phyloP scores from a whole-genome alignment of 2,113 vertebrate genomes.

The Zeus faber region DNA sequence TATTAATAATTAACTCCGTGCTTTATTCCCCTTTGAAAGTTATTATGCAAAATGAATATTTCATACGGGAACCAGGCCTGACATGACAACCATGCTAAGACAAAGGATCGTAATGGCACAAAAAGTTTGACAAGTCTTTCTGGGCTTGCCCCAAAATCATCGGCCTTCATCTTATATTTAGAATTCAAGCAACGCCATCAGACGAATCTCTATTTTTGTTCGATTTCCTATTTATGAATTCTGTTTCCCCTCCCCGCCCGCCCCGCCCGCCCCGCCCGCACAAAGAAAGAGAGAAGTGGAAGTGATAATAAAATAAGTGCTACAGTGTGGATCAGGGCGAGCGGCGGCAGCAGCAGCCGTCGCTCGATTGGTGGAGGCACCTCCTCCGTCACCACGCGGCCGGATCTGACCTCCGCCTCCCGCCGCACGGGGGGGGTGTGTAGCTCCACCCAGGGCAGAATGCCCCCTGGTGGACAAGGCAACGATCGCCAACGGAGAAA shows the following conservation, averaged over 20 bases:
- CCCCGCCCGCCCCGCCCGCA: too few species aligned
- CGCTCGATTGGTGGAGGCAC: too few species aligned
- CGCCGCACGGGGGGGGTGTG: too few species aligned
- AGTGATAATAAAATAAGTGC: constrained; percentile 15
- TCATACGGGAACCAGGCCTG: constrained; percentile 72
- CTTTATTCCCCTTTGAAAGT: constrained; percentile 79
- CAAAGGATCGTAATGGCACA: constrained; percentile 74
- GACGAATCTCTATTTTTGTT: constrained; percentile 66
- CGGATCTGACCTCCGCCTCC: too few species aligned
- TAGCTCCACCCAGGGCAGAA: too few species aligned
- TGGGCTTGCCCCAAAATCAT: constrained; percentile 65
- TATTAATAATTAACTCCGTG: constrained; percentile 78
- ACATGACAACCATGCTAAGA: constrained; percentile 75
- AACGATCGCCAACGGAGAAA: too few species aligned
- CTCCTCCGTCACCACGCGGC: too few species aligned
- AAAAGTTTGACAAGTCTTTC: constrained; percentile 75
- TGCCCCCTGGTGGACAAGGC: too few species aligned
- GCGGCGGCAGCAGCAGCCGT: constrained; percentile 10
- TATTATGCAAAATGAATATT: constrained; percentile 82
- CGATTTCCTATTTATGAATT: constrained; percentile 60
- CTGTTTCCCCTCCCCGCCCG: constrained; percentile 48
- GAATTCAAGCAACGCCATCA: constrained; percentile 59
- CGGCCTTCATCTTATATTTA: constrained; percentile 71
- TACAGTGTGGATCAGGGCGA: constrained; percentile 41
- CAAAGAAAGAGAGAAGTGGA: constrained; percentile 17